A percentile compares a stretch with the other conserved stretches of the same genome.
Evolutionary conservation across 2,888 invertebrate genomes (phyloP).

Genomic region (Strigamia maritima): DNA sequence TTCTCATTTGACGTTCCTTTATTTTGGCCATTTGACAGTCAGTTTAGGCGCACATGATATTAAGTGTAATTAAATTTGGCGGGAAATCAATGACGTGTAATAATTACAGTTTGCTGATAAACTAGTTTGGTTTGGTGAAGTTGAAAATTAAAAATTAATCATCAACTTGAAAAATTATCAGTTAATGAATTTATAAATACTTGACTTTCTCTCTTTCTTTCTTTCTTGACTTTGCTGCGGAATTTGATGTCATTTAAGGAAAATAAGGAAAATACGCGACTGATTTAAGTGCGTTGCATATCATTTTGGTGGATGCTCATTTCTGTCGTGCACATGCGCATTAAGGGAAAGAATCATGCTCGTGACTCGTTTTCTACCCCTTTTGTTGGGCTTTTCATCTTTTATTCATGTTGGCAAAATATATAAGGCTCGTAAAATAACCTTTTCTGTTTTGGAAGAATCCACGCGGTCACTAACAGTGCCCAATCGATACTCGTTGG

Average conservation of each 20-base stretch:
- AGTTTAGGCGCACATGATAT: not conserved
- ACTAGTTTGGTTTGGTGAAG: not conserved
- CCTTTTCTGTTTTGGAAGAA: slow-evolving; percentile 5
- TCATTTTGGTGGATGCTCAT: slow-evolving; percentile 9
- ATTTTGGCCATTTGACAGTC: not conserved
- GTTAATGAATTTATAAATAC: too few relatives aligned
- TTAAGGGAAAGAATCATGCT: not conserved
- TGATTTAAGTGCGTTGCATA: slow-evolving; percentile 15
- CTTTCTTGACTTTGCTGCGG: not conserved
- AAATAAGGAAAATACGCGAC: not conserved
- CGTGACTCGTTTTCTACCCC: not conserved
- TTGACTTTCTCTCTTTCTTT: too few relatives aligned
- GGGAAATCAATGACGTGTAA: not conserved
- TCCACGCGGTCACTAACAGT: slow-evolving; percentile 10
- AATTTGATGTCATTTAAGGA: not conserved
- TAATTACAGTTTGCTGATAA: not conserved
- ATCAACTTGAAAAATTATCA: too few relatives aligned
- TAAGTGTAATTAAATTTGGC: slow-evolving; percentile 15
- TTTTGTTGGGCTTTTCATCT: slow-evolving; percentile 15
- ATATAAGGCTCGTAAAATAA: slow-evolving; percentile 10
- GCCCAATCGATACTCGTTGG: slow-evolving; percentile 5
- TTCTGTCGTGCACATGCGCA: slow-evolving; percentile 15
- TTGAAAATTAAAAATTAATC: too few relatives aligned
- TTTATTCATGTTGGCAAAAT: slow-evolving; percentile 5
- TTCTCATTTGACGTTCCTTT: not conserved